Conservation (phyloP, 2,113 vertebrate species). For the Osmerus mordax region DNA sequence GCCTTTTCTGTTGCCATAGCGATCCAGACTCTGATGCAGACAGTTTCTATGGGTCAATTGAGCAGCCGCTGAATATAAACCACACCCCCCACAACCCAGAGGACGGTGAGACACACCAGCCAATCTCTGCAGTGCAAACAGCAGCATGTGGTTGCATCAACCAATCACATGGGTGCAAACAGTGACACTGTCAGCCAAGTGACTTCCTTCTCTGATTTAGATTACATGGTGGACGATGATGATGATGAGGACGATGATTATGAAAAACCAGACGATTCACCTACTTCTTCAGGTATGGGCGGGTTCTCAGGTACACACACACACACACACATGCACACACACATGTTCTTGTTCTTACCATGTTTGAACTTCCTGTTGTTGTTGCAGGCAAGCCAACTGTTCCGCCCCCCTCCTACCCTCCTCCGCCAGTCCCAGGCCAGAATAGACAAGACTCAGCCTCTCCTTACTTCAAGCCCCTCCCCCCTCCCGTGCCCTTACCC, state of each 20-base stretch:
- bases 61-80: constrained; percentile 83
- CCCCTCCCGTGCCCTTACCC: constrained; percentile 58
- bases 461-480: constrained; percentile 43
- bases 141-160: not conserved
- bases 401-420: constrained; percentile 85
- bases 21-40: constrained; percentile 86
- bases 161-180: not conserved
- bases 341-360: not conserved
- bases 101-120: constrained; percentile 67
- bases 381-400: constrained; percentile 54
- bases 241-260: constrained; percentile 81
- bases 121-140: not conserved
- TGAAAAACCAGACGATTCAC: constrained; percentile 75
- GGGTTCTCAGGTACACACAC: not conserved
- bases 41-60: constrained; percentile 89
- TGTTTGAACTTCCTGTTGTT: not conserved
- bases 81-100: constrained; percentile 73
- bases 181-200: not conserved
- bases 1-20: constrained; percentile 59
- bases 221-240: constrained; percentile 79
- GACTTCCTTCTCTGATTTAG: constrained; percentile 54
- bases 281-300: constrained; percentile 47
- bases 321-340: not conserved
- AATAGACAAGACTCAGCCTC: constrained; percentile 31
- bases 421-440: constrained; percentile 79